These are phyloP conservation scores for Miltochrista miniata DNA, from an alignment of 2,888 invertebrate species.

Conservation along the genomic window DNA sequence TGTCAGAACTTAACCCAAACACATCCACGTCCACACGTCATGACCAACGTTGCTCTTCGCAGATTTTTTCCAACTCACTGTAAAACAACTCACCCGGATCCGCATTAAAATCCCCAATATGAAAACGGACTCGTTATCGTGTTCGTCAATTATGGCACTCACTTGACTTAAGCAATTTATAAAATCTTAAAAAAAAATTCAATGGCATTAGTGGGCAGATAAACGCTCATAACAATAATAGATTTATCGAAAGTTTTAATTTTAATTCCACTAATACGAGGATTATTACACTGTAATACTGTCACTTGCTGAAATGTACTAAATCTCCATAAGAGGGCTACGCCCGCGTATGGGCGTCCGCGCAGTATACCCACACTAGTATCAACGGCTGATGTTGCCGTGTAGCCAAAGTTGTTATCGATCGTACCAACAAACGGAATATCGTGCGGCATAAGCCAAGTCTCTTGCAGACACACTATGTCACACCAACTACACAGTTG, in stretches of 20 bases:
- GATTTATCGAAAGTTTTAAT: not conserved
- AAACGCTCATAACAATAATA: not conserved
- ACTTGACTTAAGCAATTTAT: not conserved
- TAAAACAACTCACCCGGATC: slow-evolving; percentile 1
- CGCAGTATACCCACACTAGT: slow-evolving; percentile 3
- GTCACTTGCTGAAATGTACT: not conserved
- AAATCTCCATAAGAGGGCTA: slow-evolving; percentile 8
- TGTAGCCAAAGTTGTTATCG: slow-evolving; percentile 8
- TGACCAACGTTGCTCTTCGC: not conserved
- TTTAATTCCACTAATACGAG: not conserved
- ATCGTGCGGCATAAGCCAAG: slow-evolving; percentile 9
- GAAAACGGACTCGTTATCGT: not conserved
- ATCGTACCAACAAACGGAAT: slow-evolving; percentile 4
- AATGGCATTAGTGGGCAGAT: not conserved
- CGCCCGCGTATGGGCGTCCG: not conserved
- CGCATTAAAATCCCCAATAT: not conserved
- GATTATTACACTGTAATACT: not conserved
- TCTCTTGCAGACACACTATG: slow-evolving; percentile 11
- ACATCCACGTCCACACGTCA: not conserved
- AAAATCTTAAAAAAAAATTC: not conserved
- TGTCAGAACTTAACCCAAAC: not conserved
- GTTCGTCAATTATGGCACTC: not conserved
- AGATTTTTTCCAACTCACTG: not conserved
- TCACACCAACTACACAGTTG: slow-evolving; percentile 2
- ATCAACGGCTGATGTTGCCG: slow-evolving; percentile 3